Conservation (phyloP, 2,113 vertebrate genomes). For the Cyanoliseus patagonus region DNA sequence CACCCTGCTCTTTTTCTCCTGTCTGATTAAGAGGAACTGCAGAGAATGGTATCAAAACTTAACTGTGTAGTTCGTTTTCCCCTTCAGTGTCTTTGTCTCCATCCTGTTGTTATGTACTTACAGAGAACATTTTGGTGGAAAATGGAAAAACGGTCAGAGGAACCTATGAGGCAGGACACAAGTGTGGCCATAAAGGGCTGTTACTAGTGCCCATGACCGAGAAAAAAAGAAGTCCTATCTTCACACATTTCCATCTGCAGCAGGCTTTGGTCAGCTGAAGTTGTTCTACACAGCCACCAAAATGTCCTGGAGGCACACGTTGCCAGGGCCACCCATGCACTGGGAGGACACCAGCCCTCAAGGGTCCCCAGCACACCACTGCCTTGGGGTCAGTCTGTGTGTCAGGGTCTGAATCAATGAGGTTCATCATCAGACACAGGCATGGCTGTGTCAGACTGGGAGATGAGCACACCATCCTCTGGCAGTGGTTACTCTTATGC, state of each 20-base stretch:
- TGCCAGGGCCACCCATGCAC: neutral
- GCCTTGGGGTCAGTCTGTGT: too few relatives aligned
- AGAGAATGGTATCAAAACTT: neutral
- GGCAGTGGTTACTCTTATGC: neutral
- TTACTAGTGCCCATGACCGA: neutral
- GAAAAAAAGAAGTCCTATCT: neutral
- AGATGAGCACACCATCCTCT: neutral
- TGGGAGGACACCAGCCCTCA: fast-evolving
- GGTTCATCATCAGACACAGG: neutral
- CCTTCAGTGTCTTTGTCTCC: neutral
- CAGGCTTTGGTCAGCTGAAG: neutral
- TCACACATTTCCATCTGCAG: neutral
- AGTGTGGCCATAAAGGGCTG: neutral
- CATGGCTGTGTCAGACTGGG: neutral
- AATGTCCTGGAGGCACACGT: fast-evolving
- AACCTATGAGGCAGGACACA: neutral
- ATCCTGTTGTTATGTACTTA: neutral
- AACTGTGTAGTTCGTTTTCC: neutral
- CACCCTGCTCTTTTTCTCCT: neutral
- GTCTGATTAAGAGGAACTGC: neutral
- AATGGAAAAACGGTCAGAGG: neutral
- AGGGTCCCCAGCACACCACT: neutral
- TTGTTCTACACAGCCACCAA: neutral
- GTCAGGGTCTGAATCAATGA: neutral
- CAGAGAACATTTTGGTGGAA: neutral